Evolutionary conservation across 2,797 vertebrate genomes (phyloP), one percentile per base, ranked within the genome.

Genomic region (Borostomias antarcticus): DNA sequence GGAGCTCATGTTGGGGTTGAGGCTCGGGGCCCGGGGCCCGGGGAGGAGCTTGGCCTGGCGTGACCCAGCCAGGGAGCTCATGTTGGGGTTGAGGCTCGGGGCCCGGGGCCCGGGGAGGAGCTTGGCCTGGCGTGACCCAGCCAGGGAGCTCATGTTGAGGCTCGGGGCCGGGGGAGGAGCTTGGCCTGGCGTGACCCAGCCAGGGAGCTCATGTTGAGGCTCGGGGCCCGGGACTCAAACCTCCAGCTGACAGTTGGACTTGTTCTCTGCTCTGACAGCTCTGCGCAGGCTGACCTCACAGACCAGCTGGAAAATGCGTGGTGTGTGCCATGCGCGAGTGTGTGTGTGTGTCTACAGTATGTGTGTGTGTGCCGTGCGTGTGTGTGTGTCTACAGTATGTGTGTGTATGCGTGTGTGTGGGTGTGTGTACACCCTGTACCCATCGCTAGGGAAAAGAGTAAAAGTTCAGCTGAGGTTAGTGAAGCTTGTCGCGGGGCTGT

Each of bases 401-500:
- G 3, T 52, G 29, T 33, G 26, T 63, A 25, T 30, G 28, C 6
- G 47, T 50, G 60, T 30, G 28, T 28, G 47, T n/a, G n/a, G 2
- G 40, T 54, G 52, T 54, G 52, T 54, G 52, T 54, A 26, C 30
- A 3, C 25, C 52, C 29, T 29, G 26, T 17, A 35, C 65, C 73
- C 73, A 80, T 74, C 13, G 40, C 54, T 64, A 17, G 40, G 5
- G 40, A 4, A 54, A 51, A 80, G 81, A 74, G 74, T 76, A 80
- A 82, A 80, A 83, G 78, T 85, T 85, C 74, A 86, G 53, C 61
- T 67, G 74, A 85, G 80, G 83, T 78, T 69, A 33, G 68, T 78
- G 74, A 73, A 76, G 80, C 72, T 40, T 74, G 79, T 82, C 84
- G 82, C 5, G 15, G 83, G 68, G 82, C 79, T 79, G 62, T 75